Base-by-base conservation (phyloP, 2,797 vertebrate genomes). In the Bradypodion ventrale region DNA sequence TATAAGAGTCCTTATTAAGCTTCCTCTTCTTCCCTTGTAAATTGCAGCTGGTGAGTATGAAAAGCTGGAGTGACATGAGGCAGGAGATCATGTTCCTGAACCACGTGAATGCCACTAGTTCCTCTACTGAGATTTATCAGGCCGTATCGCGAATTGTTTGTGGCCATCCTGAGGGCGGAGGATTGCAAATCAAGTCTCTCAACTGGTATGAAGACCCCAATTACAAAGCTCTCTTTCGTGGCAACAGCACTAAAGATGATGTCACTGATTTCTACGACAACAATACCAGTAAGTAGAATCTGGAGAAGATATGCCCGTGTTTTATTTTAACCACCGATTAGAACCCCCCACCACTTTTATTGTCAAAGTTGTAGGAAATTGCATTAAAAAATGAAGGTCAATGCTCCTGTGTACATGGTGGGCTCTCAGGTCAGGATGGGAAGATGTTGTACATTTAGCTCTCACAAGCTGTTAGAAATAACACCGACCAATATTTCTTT, bases 191-290 rank as follows among this genome's bases (percentile, higher is more conserved):
- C 93, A 99, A 99, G 85, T 99, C 98, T 49, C 97, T 99, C 80
- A 99, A 99, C 95, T 99, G 98, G 98, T 99, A 99, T 0, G 98
- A 99, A 84, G 98, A 99, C 95, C 97, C 97, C 92, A 99, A 99
- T 95, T 99, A 98, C 96, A 99, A 99, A 94, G 97, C 98, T 0
- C 91, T 99, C 32, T 99, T 99, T 0, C 97, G 98, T n/a, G 97
- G 93, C 89, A 97, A 98, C 40, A 96, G 94, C 94, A 97, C 96
- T 27, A 98, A 97, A 27, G 98, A 99, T 1, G 98, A 99, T 0
- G 90, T 96, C 15, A 19, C 94, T 0, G 60, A 92, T 5, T 94
- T 94, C 86, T 99, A 99, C 27, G 98, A 99, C 95, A 99, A 99
- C 91, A 97, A 97, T 9, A 97, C 98, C 88, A 98, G 98, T 99